Evolutionary conservation across 2,797 vertebrate genomes (phyloP).

Genomic region (Tadarida brasiliensis): DNA sequence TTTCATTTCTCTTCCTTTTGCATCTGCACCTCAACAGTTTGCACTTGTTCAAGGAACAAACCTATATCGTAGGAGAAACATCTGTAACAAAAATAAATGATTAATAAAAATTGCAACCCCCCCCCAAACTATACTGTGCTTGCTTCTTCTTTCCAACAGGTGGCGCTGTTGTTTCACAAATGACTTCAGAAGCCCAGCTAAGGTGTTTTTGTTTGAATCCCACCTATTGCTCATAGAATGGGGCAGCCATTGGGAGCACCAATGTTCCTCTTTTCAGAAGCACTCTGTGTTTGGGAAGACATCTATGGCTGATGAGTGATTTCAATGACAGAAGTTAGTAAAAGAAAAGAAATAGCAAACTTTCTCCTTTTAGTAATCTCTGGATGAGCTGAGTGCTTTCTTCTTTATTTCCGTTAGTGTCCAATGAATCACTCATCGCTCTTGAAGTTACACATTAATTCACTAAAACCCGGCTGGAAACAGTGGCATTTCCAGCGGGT

Average conservation of each 20-base stretch:
- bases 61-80: no score
- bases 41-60: not conserved
- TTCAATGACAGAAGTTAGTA: not conserved
- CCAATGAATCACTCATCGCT: not conserved
- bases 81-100: no score
- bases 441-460: constrained; percentile 36
- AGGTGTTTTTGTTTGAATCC: not conserved
- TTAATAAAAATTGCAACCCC: no score
- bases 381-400: not conserved
- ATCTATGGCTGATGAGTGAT: not conserved
- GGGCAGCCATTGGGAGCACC: not conserved
- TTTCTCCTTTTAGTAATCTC: not conserved
- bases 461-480: not conserved
- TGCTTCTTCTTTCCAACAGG: constrained; percentile 64
- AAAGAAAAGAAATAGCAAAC: not conserved
- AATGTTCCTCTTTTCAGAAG: not conserved
- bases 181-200: not conserved
- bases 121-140: not conserved
- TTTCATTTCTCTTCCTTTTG: not conserved
- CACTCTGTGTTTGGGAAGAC: not conserved
- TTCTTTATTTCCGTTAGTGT: constrained; percentile 37
- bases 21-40: not conserved
- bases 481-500: not conserved
- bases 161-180: constrained; percentile 70
- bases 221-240: not conserved